Base-by-base conservation (phyloP, 2,113 vertebrate species). In the Cynoglossus semilaevis region DNA sequence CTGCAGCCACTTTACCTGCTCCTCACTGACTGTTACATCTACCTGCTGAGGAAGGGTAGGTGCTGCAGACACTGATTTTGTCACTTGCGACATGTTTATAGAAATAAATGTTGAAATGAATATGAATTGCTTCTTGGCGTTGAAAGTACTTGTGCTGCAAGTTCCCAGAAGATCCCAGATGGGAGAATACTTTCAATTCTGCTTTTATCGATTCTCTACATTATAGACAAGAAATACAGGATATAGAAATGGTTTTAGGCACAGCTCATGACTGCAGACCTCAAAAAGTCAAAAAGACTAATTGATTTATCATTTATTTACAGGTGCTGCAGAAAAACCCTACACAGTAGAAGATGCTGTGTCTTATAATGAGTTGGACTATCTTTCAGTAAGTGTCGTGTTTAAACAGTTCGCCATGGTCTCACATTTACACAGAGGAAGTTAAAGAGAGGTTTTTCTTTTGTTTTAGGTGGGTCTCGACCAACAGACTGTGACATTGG, bases 321-420 rank as follows among this genome's bases (percentile, higher is more conserved):
- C 85, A 99, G 97, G 96, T 79, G 96, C 96, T 44, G 93, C 96
- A 0, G 96, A 98, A 80, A 99, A 99, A 86, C 97, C 96, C 0
- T 99, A 98, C 85, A 91, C 93, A 74, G 94, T 99, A 67, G 95
- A 98, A 74, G 95, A 98, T 15, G 95, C 96, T 0, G 88, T 98
- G 56, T 94, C 96, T 44, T 99, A 99, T 51, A 97, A 93, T 1
- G 96, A 99, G 74, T 90, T 99, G 46, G 97, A 99, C 83, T 99
- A 97, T 45, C 59, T 99, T 51, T 99, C 97, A 63, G 97, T 98
- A 87, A 94, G 96, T 85, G 14, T 18, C 36, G 36, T 34, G 14
- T 36, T 48, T 4, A 16, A 9, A 10, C 44, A 40, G 5, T n/a
- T 48, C 29, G 7, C 0, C 1, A 8, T 41, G 38, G 38, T 41